Percentiles rank a stretch among this genome's conserved stretches.
Evolutionary conservation across 2,888 invertebrate species (phyloP).

Genomic region (Ochlodes sylvanus): DNA sequence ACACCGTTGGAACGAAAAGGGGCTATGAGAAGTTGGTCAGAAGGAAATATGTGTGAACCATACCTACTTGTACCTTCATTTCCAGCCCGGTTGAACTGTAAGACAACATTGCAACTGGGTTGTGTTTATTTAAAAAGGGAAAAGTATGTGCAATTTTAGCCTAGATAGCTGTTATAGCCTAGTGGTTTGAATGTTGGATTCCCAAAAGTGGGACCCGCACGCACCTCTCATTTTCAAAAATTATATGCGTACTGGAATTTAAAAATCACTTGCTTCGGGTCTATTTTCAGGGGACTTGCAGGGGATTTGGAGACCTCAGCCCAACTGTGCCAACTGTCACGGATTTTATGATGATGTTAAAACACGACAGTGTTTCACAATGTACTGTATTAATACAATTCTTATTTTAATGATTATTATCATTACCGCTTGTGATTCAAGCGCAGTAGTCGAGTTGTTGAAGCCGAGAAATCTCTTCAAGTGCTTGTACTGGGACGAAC

Average conservation of each 20-base stretch:
- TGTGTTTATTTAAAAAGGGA: neutral
- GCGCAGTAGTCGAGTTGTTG: slow-evolving; percentile 40
- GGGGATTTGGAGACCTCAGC: no score
- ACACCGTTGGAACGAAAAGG: slow-evolving; percentile 31
- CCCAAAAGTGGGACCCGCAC: no score
- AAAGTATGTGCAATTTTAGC: neutral
- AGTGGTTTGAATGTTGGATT: no score
- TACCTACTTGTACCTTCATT: slow-evolving; percentile 1
- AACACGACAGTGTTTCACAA: no score
- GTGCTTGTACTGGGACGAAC: slow-evolving; percentile 47
- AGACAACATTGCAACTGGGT: neutral
- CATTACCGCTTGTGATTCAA: slow-evolving; percentile 36
- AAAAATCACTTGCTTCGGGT: no score
- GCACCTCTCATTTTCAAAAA: no score
- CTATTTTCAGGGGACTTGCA: no score
- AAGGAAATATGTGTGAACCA: slow-evolving; percentile 33
- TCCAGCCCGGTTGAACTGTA: neutral
- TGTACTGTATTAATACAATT: neutral
- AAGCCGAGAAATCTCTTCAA: slow-evolving; percentile 33
- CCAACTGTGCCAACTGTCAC: no score
- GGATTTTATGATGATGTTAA: no score
- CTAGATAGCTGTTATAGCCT: no score
- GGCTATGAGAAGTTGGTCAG: slow-evolving; percentile 32
- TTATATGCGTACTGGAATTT: no score
- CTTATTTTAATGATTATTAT: neutral